A percentile compares a stretch with the other conserved stretches of the same genome.
Conservation (phyloP, 2,113 vertebrate genomes). For the Phaethon lepturus region DNA sequence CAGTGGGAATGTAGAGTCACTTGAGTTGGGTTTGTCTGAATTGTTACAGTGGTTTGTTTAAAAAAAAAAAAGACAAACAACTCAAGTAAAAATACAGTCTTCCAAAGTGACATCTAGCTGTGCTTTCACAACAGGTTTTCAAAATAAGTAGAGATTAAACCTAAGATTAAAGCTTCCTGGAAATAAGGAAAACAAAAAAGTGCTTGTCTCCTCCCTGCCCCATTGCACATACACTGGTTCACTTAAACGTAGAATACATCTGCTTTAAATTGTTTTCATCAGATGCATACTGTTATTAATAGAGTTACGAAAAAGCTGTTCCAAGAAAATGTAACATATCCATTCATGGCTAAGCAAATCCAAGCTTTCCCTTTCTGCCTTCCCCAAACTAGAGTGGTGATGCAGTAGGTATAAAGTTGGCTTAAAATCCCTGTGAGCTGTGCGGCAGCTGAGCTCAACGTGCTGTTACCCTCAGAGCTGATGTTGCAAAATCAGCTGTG, state of each 20-base stretch:
- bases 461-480: background rate
- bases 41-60: background rate
- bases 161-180: background rate
- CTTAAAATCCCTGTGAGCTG: background rate
- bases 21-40: background rate
- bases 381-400: background rate
- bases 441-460: fast-evolving
- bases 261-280: background rate
- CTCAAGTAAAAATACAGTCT: background rate
- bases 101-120: background rate
- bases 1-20: background rate
- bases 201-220: background rate
- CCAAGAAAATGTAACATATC: background rate
- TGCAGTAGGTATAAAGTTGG: background rate
- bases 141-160: background rate
- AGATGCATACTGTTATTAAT: background rate
- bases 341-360: background rate
- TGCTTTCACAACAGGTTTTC: background rate
- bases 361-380: background rate
- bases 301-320: background rate
- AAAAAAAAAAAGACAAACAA: background rate
- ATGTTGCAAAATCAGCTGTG: background rate
- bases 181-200: background rate
- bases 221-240: background rate
- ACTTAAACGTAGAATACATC: background rate